A percentile compares a stretch with the other conserved stretches of the same genome.
Conservation (phyloP, 2,113 vertebrate genomes). For the Telmatochromis brachygnathus region DNA sequence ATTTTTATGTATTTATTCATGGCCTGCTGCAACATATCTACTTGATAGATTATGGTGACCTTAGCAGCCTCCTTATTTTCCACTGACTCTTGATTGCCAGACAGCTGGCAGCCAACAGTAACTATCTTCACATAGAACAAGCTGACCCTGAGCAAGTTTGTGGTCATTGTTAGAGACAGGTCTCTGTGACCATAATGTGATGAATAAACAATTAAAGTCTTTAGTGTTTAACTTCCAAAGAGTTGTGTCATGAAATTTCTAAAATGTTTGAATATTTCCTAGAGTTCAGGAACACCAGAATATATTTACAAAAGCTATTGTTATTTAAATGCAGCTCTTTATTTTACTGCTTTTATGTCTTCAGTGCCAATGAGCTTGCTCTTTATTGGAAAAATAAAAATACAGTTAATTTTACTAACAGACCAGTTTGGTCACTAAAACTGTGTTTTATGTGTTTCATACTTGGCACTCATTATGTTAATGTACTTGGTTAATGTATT, state of each 20-base stretch:
- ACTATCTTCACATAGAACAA: background rate
- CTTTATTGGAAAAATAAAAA: background rate
- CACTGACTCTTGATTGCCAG: background rate
- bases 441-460: fast-evolving
- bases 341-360: background rate
- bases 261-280: background rate
- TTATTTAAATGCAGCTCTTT: background rate
- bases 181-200: background rate
- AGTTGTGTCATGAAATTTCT: background rate
- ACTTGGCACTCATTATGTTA: background rate
- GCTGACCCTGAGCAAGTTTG: background rate
- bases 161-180: background rate
- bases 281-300: background rate
- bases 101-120: background rate
- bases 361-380: background rate
- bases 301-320: background rate
- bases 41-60: background rate
- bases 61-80: background rate
- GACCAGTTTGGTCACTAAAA: background rate
- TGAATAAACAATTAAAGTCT: background rate
- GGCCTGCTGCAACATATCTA: background rate
- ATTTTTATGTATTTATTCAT: background rate
- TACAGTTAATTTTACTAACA: background rate
- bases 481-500: background rate
- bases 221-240: background rate